Percentiles rank a stretch among this genome's conserved stretches.
These are phyloP conservation scores for Eurystomus gularis DNA, from an alignment of 2,113 vertebrate genomes.

Conservation along the genomic window DNA sequence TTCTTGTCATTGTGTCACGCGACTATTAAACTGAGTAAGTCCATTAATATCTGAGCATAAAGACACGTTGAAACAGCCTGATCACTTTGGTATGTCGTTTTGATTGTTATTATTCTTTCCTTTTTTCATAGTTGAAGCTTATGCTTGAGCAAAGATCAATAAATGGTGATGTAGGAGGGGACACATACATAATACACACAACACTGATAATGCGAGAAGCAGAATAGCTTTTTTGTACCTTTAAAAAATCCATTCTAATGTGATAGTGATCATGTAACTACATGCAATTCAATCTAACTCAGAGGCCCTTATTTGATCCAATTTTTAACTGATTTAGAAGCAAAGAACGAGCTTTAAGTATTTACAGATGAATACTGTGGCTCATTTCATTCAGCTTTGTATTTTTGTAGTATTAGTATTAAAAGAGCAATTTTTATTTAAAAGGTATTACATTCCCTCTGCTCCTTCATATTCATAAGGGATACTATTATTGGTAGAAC, in stretches of 20 bases:
- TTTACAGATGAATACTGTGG: not conserved
- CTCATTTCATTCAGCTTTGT: conserved; percentile 29
- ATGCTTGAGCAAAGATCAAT: not conserved
- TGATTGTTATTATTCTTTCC: not conserved
- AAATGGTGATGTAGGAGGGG: not conserved
- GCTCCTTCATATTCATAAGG: not conserved
- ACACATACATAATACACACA: not conserved
- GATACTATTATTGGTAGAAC: not conserved
- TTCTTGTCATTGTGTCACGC: not conserved
- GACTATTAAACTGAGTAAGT: not conserved
- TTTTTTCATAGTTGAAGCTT: not conserved
- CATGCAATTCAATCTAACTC: not conserved
- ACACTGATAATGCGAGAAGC: not conserved
- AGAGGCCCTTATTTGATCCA: not conserved
- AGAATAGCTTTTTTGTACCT: not conserved
- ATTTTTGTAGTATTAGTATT: not conserved
- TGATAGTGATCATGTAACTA: not conserved
- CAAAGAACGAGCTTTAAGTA: not conserved
- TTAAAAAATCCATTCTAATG: not conserved
- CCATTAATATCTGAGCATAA: not conserved
- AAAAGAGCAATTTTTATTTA: not conserved
- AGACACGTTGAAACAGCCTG: not conserved
- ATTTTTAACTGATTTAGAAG: conserved; percentile 16
- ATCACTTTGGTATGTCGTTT: not conserved
- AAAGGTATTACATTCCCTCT: not conserved